Percentiles rank a stretch among this genome's conserved stretches.
Conservation (phyloP, 2,113 vertebrate species). For the Triplophysa tibetana region DNA sequence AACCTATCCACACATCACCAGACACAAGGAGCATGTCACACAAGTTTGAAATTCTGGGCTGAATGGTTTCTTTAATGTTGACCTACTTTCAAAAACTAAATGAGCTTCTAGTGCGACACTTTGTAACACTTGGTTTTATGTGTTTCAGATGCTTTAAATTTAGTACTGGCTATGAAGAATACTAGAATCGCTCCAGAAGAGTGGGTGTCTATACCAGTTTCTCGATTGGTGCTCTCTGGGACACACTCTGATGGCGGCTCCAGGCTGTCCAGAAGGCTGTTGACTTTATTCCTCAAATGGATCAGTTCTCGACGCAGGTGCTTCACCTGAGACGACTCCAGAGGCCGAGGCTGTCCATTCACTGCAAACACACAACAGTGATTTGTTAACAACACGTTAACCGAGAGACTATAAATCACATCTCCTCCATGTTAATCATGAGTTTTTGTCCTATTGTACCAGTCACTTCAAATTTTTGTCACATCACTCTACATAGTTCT, state of each 20-base stretch:
- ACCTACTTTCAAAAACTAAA: neutral
- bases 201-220: slow-evolving; percentile 75
- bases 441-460: no score
- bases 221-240: slow-evolving; percentile 77
- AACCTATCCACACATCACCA: neutral
- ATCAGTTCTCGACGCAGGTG: slow-evolving; percentile 94
- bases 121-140: neutral
- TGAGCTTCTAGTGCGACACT: neutral
- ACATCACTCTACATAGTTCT: neutral
- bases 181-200: neutral
- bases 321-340: slow-evolving; percentile 98
- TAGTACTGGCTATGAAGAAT: neutral
- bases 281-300: slow-evolving; percentile 97
- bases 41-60: neutral
- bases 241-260: slow-evolving; percentile 91
- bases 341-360: slow-evolving; percentile 93
- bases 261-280: slow-evolving; percentile 91
- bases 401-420: neutral
- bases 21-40: neutral
- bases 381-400: neutral
- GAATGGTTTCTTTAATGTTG: neutral
- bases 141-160: neutral
- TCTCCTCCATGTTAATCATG: no score
- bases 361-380: slow-evolving; percentile 74
- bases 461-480: neutral